Evolutionary conservation across 2,797 vertebrate species (phyloP).

Genomic region (Heliangelus exortis): DNA sequence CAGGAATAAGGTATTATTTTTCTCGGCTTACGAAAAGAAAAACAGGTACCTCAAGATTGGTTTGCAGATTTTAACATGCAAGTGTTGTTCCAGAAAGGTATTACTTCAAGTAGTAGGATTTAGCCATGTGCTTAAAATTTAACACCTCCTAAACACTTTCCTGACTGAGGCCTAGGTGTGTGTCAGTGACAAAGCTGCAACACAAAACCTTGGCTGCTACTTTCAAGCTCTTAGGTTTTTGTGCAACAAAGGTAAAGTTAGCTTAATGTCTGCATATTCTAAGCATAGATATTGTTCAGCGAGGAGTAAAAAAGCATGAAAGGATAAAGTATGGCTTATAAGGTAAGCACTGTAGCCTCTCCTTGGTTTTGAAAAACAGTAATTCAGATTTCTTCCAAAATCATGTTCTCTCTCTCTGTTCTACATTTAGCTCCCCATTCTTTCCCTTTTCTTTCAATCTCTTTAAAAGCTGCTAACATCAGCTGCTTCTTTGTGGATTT

Average conservation of each 20-base stretch:
- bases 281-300: background rate
- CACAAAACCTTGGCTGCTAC: background rate
- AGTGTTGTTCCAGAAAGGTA: conserved; percentile 17
- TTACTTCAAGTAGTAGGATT: background rate
- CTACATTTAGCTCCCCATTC: conserved; percentile 16
- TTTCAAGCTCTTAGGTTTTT: background rate
- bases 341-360: conserved; percentile 21
- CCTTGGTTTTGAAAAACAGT: conserved; percentile 51
- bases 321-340: conserved; percentile 28
- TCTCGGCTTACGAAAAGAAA: background rate
- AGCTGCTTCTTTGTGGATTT: conserved; percentile 76
- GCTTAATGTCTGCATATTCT: conserved; percentile 1
- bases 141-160: background rate
- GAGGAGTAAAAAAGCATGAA: conserved; percentile 23
- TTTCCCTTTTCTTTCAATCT: conserved; percentile 47
- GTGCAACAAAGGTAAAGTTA: background rate
- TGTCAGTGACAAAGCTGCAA: background rate
- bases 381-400: conserved; percentile 54
- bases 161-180: background rate
- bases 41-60: background rate
- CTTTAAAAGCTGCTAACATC: conserved; percentile 74
- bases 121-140: background rate
- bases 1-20: background rate
- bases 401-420: conserved; percentile 40
- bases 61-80: background rate